A percentile compares a stretch with the other conserved stretches of the same genome.
Conservation (phyloP, 2,888 invertebrate genomes). For the Orchesellides sinensis region DNA sequence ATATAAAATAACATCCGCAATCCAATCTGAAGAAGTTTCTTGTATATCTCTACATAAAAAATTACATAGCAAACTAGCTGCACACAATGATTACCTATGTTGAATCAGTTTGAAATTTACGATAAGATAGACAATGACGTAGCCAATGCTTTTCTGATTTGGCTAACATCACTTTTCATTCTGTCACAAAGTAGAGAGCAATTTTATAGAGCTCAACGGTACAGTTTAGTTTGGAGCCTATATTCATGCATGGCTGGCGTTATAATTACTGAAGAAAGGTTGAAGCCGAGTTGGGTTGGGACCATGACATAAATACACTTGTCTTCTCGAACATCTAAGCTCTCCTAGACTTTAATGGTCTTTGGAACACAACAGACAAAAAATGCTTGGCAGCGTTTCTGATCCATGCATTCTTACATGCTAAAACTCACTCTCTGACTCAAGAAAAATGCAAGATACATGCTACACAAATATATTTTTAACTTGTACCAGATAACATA, state of each 20-base stretch:
- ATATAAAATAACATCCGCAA: no score
- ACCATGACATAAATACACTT: slow-evolving; percentile 58
- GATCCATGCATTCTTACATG: background rate
- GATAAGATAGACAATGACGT: background rate
- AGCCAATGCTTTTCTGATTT: background rate
- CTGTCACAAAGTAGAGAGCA: background rate
- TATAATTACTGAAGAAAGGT: background rate
- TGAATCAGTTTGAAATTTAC: background rate
- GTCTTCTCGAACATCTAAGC: background rate
- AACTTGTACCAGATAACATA: no score
- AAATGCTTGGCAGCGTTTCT: slow-evolving; percentile 33
- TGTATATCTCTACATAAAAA: background rate
- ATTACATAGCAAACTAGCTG: background rate
- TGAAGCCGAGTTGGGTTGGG: slow-evolving; percentile 8
- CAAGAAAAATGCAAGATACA: no score
- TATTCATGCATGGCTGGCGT: no score
- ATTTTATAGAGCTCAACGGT: no score
- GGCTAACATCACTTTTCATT: background rate
- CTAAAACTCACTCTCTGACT: background rate
- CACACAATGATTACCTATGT: no score
- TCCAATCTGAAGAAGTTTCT: background rate
- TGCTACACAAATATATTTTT: no score
- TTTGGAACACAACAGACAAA: background rate
- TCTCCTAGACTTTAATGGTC: no score
- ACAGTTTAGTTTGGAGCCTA: no score